A percentile compares a stretch with the other conserved stretches of the same genome.
Evolutionary conservation across 1,140 invertebrate species (phyloP).

Genomic region (Brachionus angularis): DNA sequence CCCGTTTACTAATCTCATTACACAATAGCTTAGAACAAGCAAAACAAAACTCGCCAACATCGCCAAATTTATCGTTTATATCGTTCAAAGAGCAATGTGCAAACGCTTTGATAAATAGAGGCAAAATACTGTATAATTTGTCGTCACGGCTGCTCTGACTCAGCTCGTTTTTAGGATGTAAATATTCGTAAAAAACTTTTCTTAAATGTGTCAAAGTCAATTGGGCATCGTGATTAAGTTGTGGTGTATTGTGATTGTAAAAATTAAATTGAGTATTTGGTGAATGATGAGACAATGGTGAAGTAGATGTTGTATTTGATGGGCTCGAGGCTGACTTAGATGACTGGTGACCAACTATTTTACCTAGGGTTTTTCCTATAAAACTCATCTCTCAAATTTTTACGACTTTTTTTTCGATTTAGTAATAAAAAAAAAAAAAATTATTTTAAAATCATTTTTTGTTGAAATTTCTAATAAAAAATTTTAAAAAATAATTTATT

Average conservation of each 20-base stretch:
- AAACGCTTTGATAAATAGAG: slow-evolving; percentile 95
- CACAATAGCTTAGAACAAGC: slow-evolving; percentile 1
- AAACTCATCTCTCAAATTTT: slow-evolving; percentile 61
- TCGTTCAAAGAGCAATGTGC: slow-evolving; percentile 79
- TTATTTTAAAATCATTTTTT: not conserved
- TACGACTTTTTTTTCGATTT: slow-evolving; percentile 64
- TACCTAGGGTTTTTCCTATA: slow-evolving; percentile 26
- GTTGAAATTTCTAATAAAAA: too few relatives aligned
- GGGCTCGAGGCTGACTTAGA: not conserved
- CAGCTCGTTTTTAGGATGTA: slow-evolving; percentile 69
- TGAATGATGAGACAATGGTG: too few relatives aligned
- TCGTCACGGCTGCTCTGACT: slow-evolving; percentile 71
- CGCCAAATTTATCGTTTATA: slow-evolving; percentile 91
- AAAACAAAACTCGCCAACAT: slow-evolving; percentile 79
- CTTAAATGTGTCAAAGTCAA: slow-evolving; percentile 89
- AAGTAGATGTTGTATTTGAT: too few relatives aligned
- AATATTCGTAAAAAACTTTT: slow-evolving; percentile 89
- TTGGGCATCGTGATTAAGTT: slow-evolving; percentile 15
- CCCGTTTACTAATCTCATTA: slow-evolving; percentile 40
- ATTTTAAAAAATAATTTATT: too few relatives aligned
- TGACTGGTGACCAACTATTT: slow-evolving; percentile 2
- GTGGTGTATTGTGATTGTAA: not conserved
- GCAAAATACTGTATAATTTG: slow-evolving; percentile 94
- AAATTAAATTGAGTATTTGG: not conserved
- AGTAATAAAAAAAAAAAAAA: slow-evolving; percentile 5